Conservation (phyloP, 2,888 invertebrate species). For the Eupithecia subfuscata region DNA sequence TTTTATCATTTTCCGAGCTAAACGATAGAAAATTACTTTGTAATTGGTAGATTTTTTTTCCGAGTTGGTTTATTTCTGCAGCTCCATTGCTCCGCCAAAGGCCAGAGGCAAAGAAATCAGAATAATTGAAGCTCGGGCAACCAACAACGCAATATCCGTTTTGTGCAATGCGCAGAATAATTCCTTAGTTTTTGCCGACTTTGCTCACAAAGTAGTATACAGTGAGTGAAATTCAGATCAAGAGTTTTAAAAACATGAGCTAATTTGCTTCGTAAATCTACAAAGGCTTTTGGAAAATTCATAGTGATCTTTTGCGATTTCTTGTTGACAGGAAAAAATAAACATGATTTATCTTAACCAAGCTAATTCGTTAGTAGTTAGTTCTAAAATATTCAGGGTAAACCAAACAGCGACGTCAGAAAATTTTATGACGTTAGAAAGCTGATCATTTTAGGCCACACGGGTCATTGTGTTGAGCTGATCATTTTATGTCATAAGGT, state of each 20-base stretch:
- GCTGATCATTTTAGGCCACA: too few species aligned
- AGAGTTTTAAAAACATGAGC: not conserved
- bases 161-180: not conserved
- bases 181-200: not conserved
- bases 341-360: too few species aligned
- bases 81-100: not conserved
- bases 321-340: too few species aligned
- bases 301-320: not conserved
- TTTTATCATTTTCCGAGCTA: not conserved
- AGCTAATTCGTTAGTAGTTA: too few species aligned
- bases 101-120: slow-evolving; percentile 1
- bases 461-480: too few species aligned
- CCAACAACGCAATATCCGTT: slow-evolving; percentile 6
- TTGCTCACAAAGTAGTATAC: not conserved
- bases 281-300: not conserved
- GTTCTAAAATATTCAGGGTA: too few species aligned
- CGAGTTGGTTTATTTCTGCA: not conserved
- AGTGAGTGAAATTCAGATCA: not conserved
- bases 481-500: too few species aligned
- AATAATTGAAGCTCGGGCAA: slow-evolving; percentile 3
- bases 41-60: not conserved
- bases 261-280: not conserved
- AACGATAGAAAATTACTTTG: not conserved
- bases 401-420: too few species aligned
- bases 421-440: too few species aligned